phyloP scores from a whole-genome alignment of 2,888 invertebrate genomes.

The Drosophila tanythrix region DNA sequence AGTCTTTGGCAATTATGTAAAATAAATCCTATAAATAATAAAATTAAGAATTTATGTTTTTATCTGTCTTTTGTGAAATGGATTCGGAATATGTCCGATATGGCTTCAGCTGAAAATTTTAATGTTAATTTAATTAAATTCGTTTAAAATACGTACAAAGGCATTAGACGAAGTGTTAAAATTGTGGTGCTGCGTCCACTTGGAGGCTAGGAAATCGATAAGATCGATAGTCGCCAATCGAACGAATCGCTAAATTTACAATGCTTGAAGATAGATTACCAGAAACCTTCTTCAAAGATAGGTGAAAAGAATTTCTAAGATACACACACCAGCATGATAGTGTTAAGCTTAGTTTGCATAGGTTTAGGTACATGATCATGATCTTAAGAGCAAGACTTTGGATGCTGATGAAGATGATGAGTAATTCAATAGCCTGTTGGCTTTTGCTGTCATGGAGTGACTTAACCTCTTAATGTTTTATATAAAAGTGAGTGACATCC shows the following conservation, averaged over 20 bases:
- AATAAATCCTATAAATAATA: background rate
- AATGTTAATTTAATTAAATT: background rate
- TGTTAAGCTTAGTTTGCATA: no score
- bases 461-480: background rate
- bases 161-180: no score
- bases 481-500: background rate
- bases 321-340: background rate
- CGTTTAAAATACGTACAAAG: no score
- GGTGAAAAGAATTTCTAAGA: background rate
- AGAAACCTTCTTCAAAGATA: background rate
- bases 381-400: background rate
- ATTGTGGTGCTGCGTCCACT: no score
- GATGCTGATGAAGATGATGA: background rate
- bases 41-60: background rate
- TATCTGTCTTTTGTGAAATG: background rate
- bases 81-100: background rate
- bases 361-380: background rate
- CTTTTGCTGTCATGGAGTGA: background rate
- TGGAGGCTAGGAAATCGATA: no score
- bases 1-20: background rate
- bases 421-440: background rate
- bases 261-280: background rate
- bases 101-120: background rate
- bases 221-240: background rate
- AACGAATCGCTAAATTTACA: background rate